A percentile compares a stretch with the other conserved stretches of the same genome.
Evolutionary conservation across 2,888 invertebrate genomes (phyloP).

Genomic region (Diaprepes abbreviatus): DNA sequence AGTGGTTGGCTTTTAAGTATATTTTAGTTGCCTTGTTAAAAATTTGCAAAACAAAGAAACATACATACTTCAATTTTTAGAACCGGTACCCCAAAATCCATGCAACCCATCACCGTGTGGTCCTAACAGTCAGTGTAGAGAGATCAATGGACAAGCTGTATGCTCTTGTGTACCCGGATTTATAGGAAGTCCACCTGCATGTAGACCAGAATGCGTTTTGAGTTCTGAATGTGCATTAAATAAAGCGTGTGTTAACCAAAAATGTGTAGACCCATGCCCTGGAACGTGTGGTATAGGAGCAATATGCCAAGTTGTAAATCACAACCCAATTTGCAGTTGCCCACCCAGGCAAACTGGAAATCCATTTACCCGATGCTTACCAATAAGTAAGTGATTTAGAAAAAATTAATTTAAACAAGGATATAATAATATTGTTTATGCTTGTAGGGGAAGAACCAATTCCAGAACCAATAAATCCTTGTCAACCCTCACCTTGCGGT

Average conservation of each 20-base stretch:
- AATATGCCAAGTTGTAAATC: constrained; percentile 72
- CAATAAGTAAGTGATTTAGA: constrained; percentile 62
- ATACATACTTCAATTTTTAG: too few species aligned
- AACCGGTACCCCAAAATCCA: constrained; percentile 63
- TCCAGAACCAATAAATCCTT: constrained; percentile 69
- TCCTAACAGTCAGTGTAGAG: constrained; percentile 71
- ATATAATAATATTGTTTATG: constrained; percentile 1
- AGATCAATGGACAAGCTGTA: constrained; percentile 70
- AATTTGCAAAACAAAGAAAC: too few species aligned
- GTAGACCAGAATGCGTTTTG: constrained; percentile 73
- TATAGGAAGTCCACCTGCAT: constrained; percentile 72
- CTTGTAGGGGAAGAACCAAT: constrained; percentile 53
- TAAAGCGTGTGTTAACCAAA: constrained; percentile 73
- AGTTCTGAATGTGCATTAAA: constrained; percentile 72
- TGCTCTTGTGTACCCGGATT: constrained; percentile 73
- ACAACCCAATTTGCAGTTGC: constrained; percentile 73
- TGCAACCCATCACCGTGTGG: constrained; percentile 73
- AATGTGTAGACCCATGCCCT: constrained; percentile 74
- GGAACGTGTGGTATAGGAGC: constrained; percentile 72
- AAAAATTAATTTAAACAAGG: constrained; percentile 18
- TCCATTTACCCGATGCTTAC: constrained; percentile 77
- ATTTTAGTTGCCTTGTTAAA: too few species aligned
- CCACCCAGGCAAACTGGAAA: constrained; percentile 71
- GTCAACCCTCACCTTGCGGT: constrained; percentile 81
- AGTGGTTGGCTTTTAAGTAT: too few species aligned